A percentile compares a stretch with the other conserved stretches of the same genome.
Conservation (phyloP, 2,888 invertebrate genomes). For the Neoaliturus tenellus region DNA sequence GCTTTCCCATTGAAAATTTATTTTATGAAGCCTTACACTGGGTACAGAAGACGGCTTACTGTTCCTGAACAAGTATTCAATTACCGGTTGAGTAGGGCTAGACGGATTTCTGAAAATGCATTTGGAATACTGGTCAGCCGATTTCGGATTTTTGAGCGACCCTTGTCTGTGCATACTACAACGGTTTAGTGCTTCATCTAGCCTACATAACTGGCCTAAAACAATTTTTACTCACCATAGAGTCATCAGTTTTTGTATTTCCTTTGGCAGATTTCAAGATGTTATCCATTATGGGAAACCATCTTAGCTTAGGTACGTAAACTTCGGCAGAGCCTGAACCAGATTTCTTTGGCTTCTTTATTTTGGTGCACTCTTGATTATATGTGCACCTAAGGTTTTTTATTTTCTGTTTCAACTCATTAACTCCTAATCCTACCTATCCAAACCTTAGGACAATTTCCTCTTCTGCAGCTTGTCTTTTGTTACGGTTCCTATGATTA, state of each 20-base stretch:
- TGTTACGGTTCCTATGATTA: conserved; percentile 72
- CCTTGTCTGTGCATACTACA: neutral
- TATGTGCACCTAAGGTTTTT: conserved; percentile 75
- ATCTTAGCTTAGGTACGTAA: conserved; percentile 56
- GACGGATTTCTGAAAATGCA: conserved; percentile 63
- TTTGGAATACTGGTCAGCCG: conserved; percentile 62
- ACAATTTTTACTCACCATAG: conserved; percentile 35
- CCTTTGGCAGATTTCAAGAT: conserved; percentile 55
- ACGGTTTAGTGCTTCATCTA: conserved; percentile 49
- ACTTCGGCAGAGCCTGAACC: conserved; percentile 50
- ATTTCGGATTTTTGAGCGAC: conserved; percentile 62
- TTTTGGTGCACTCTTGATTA: conserved; percentile 74
- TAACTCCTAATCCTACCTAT: conserved; percentile 70
- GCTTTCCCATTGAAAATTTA: too few species aligned
- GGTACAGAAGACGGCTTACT: too few species aligned
- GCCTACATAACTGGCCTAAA: conserved; percentile 49
- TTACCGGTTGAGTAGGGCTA: too few species aligned
- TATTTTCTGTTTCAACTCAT: conserved; percentile 74
- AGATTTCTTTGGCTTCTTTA: conserved; percentile 64
- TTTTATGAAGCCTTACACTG: too few species aligned
- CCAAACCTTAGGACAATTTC: conserved; percentile 72
- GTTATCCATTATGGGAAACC: conserved; percentile 56
- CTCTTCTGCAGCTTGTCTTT: conserved; percentile 76
- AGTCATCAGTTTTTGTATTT: neutral
- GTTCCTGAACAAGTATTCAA: too few species aligned